Conservation (phyloP, 1,140 invertebrate species). For the Drosophila pseudoobscura region DNA sequence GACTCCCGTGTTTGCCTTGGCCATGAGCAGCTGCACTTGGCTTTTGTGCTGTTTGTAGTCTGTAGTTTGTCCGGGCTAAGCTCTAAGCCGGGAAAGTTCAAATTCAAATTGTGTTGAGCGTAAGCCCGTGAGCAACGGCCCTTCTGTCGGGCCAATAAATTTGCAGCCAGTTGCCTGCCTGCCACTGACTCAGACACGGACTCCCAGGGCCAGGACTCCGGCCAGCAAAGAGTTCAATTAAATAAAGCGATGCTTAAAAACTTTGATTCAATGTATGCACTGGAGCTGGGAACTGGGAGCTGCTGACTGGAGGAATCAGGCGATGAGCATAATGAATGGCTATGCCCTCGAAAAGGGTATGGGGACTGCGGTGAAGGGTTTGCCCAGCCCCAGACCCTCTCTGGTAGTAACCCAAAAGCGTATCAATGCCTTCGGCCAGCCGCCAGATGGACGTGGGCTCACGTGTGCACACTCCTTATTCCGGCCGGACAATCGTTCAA, state of each 20-base stretch:
- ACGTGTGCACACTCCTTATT: neutral
- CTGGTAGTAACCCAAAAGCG: too few species aligned
- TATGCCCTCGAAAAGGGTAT: too few species aligned
- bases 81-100: conserved; percentile 58
- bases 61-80: conserved; percentile 33
- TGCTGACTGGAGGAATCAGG: too few species aligned
- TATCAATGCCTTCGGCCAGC: too few species aligned
- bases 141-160: conserved; percentile 34
- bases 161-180: conserved; percentile 31
- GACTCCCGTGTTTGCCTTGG: conserved; percentile 34
- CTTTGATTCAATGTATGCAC: conserved; percentile 9
- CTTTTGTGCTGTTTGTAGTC: conserved; percentile 41
- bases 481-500: conserved; percentile 47
- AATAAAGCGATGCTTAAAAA: conserved; percentile 16
- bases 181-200: conserved; percentile 14
- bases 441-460: neutral
- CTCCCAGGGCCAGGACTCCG: too few species aligned
- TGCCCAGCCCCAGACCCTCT: too few species aligned
- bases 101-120: conserved; percentile 37
- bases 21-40: conserved; percentile 49
- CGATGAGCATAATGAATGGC: neutral
- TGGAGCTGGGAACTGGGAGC: too few species aligned
- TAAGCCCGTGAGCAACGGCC: conserved; percentile 35
- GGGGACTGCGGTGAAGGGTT: too few species aligned
- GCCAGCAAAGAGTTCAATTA: conserved; percentile 1